Evolutionary conservation across 2,888 invertebrate species (phyloP).

Genomic region (Agrypnus murinus): DNA sequence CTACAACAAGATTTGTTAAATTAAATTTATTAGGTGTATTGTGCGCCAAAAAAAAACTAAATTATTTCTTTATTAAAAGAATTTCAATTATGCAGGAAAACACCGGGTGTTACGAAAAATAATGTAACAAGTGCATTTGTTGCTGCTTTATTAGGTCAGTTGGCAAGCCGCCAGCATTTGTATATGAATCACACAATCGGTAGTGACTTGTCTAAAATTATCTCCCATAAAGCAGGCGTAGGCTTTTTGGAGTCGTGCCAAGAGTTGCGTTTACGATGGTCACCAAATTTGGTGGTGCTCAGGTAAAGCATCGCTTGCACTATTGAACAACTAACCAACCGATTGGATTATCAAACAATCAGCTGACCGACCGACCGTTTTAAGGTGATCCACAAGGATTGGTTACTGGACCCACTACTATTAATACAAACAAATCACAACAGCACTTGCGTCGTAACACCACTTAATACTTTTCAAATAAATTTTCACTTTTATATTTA

Average conservation of each 20-base stretch:
- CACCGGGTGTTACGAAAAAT: constrained; percentile 31
- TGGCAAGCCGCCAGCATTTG: constrained; percentile 67
- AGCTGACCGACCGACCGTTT: constrained; percentile 4
- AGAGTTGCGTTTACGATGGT: constrained; percentile 44
- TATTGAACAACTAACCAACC: too few relatives aligned
- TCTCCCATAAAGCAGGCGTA: constrained; percentile 41
- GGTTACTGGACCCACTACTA: constrained; percentile 5
- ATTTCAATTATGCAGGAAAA: constrained; percentile 15
- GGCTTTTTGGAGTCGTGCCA: constrained; percentile 61
- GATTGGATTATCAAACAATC: neutral
- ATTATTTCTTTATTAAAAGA: constrained; percentile 2
- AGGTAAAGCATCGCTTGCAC: constrained; percentile 46
- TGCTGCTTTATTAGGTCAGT: constrained; percentile 64
- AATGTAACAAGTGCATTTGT: constrained; percentile 40
- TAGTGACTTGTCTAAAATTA: constrained; percentile 60
- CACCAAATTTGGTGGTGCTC: constrained; percentile 55
- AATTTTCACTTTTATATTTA: constrained; percentile 10
- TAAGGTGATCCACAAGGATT: constrained; percentile 12
- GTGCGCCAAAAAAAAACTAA: constrained; percentile 1
- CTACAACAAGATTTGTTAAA: neutral
- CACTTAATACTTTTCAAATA: constrained; percentile 13
- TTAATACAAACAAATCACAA: constrained; percentile 23
- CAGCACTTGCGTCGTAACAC: constrained; percentile 42
- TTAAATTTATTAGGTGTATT: neutral
- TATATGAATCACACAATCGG: constrained; percentile 74